These are phyloP conservation scores for Pseudomyrmex sp. DNA, from an alignment of 1,140 invertebrate genomes.

Conservation along the genomic window DNA sequence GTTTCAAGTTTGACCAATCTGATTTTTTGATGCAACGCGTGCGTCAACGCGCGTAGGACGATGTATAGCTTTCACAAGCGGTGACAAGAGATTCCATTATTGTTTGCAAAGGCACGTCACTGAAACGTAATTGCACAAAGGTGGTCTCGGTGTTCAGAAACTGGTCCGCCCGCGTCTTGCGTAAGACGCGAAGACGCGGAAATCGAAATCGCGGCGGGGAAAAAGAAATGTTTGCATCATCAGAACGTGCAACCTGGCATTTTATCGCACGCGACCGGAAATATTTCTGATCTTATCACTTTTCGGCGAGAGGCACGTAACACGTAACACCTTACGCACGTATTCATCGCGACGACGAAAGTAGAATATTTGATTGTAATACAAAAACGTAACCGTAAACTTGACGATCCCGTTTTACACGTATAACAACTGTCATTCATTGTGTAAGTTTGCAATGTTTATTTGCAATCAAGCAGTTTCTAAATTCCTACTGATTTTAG, in stretches of 20 bases:
- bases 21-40: neutral
- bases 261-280: constrained; percentile 47
- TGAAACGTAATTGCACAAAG: constrained; percentile 65
- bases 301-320: constrained; percentile 15
- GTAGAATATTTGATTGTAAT: constrained; percentile 23
- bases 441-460: too few relatives aligned
- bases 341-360: neutral
- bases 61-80: constrained; percentile 59
- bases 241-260: constrained; percentile 41
- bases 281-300: constrained; percentile 65
- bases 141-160: constrained; percentile 68
- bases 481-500: too few relatives aligned
- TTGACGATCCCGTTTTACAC: neutral
- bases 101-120: constrained; percentile 59
- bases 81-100: constrained; percentile 55
- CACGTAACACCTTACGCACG: constrained; percentile 22
- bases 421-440: too few relatives aligned
- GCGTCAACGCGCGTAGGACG: constrained; percentile 52
- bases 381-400: neutral
- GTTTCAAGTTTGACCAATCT: neutral
- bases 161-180: constrained; percentile 66
- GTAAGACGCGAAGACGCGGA: constrained; percentile 69
- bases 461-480: too few relatives aligned
- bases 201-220: constrained; percentile 39
- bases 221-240: constrained; percentile 48